Evolutionary conservation across 2,797 vertebrate species (phyloP), one percentile per base, ranked within the genome.

Genomic region (Semaprochilodus insignis): DNA sequence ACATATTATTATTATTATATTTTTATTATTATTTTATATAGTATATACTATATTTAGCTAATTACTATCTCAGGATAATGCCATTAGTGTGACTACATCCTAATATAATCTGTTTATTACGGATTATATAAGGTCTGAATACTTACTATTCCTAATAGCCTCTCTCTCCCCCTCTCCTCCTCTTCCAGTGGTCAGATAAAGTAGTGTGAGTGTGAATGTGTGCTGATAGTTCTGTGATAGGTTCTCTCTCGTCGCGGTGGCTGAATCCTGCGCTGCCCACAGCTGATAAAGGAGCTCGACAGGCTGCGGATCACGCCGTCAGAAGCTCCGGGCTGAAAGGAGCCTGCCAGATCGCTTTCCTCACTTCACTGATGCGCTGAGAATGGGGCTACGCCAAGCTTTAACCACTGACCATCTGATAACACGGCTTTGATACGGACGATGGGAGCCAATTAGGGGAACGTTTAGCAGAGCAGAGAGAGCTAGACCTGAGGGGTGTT

Each of bases 131-230:
- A 40, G 36, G 36, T 40, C 36, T 40, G 3, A 40, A 40, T 3
- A 40, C 36, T 40, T 40, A 3, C 36, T 6, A 40, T 3, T 40
- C 6, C 3, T 40, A 40, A 40, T 40, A 40, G 3, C 36, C 36
- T 69, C 40, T 83, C 75, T 77, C 60, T 77, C 73, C 69, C 48
- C 67, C 70, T 54, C 72, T 83, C 76, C 73, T 34, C 74, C 77
- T 78, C 23, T n/a, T 44, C 11, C 69, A 65, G 17, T 67, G 31
- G 31, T 36, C 65, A 67, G 65, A 67, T 67, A 67, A 36, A 67
- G 34, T 13, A 40, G 31, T 19, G 19, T 36, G 31, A 1, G 59
- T 25, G 59, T 60, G n/a, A 23, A 17, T 2, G 59, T 65, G 62
- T 65, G 62, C 15, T 15, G 25, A 27, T 59, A n/a, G 8, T 10